Percentiles rank a stretch among this genome's conserved stretches.
Evolutionary conservation across 2,113 vertebrate genomes (phyloP).

Genomic region (Apaloderma vittatum): DNA sequence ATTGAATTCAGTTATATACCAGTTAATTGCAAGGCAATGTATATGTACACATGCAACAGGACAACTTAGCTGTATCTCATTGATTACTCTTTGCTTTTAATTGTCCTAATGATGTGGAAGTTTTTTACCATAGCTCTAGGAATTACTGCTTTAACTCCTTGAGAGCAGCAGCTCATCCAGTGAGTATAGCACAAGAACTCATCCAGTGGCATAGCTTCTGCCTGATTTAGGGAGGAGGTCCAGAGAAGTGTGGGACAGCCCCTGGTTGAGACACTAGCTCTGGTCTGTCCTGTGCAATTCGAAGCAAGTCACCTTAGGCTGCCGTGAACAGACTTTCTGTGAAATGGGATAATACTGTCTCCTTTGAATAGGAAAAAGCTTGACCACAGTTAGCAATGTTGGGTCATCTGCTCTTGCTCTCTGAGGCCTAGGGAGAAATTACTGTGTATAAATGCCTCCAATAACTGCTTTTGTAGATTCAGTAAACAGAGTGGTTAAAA

Average conservation of each 20-base stretch:
- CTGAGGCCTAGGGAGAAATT: slow-evolving; percentile 31
- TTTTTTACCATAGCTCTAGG: background rate
- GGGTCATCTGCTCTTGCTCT: slow-evolving; percentile 12
- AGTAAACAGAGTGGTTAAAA: slow-evolving; percentile 70
- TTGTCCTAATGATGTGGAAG: background rate
- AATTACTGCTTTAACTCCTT: background rate
- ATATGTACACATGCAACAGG: fast-evolving
- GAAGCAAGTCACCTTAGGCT: background rate
- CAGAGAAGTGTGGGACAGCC: background rate
- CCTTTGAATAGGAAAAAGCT: background rate
- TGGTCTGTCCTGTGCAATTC: background rate
- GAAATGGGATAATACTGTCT: background rate
- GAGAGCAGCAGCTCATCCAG: background rate
- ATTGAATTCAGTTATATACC: background rate
- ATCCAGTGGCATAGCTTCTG: background rate
- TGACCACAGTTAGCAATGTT: background rate
- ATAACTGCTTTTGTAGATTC: slow-evolving; percentile 46
- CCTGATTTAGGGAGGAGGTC: background rate
- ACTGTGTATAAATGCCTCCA: slow-evolving; percentile 39
- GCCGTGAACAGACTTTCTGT: background rate
- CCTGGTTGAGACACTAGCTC: background rate
- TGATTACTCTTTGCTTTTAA: background rate
- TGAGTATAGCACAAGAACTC: background rate
- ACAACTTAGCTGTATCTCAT: background rate
- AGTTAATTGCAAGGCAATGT: background rate